Percentiles rank a stretch among this genome's conserved stretches.
Conservation (phyloP, 2,797 vertebrate species). For the Falco cherrug region DNA sequence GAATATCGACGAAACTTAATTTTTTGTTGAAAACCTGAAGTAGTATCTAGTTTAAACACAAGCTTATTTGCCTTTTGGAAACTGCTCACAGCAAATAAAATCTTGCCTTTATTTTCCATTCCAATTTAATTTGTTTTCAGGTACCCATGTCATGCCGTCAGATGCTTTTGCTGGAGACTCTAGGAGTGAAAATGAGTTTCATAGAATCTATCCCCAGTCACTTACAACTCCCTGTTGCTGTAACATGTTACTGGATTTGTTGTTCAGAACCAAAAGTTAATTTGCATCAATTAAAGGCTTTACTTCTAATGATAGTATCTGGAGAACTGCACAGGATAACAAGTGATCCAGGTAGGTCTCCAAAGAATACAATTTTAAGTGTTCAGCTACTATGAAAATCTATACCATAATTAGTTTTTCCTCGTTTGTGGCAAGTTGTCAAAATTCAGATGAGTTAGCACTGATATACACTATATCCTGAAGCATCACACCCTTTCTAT, state of each 20-base stretch:
- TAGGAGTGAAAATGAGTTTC: slow-evolving; percentile 76
- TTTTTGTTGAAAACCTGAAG: neutral
- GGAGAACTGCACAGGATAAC: slow-evolving; percentile 80
- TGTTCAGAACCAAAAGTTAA: slow-evolving; percentile 77
- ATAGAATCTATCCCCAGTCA: slow-evolving; percentile 77
- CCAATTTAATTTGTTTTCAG: slow-evolving; percentile 67
- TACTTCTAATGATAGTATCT: slow-evolving; percentile 85
- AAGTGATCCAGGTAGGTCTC: slow-evolving; percentile 66
- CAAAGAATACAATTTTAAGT: neutral
- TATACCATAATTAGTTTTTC: neutral
- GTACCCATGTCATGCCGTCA: slow-evolving; percentile 72
- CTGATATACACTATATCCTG: neutral
- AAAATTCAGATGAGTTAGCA: neutral
- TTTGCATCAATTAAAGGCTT: slow-evolving; percentile 80
- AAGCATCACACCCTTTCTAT: neutral
- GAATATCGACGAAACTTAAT: neutral
- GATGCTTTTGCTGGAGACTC: slow-evolving; percentile 80
- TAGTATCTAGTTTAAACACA: neutral
- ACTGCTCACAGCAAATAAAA: neutral
- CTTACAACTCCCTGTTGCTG: slow-evolving; percentile 82
- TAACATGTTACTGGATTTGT: slow-evolving; percentile 85
- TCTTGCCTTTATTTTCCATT: neutral
- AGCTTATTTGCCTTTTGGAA: neutral
- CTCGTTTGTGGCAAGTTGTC: fast-evolving
- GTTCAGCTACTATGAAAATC: neutral